Conservation (phyloP, 2,888 invertebrate genomes). For the Aricia artaxerxes region DNA sequence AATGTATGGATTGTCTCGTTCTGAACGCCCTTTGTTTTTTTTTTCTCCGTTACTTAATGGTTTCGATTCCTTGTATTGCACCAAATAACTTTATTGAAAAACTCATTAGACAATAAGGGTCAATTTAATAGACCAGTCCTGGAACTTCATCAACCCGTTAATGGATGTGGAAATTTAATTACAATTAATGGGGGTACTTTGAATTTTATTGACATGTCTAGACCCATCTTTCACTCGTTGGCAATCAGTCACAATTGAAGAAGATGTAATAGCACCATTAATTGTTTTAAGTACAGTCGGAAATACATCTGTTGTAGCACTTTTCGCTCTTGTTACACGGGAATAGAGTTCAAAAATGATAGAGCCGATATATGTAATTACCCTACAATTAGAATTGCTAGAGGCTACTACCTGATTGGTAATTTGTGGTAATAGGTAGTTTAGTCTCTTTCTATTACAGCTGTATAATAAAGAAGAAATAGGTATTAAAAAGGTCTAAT, state of each 20-base stretch:
- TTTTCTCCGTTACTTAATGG: slow-evolving; percentile 14
- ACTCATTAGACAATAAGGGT: slow-evolving; percentile 7
- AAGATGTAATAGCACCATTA: background rate
- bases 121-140: background rate
- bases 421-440: background rate
- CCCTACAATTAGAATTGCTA: background rate
- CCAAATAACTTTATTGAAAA: slow-evolving; percentile 27
- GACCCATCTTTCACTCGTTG: slow-evolving; percentile 33
- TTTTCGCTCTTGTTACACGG: background rate
- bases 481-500: background rate
- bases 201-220: slow-evolving; percentile 4
- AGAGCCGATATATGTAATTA: background rate
- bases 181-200: background rate
- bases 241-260: background rate
- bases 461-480: background rate
- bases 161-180: background rate
- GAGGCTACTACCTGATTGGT: background rate
- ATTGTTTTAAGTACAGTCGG: slow-evolving; percentile 1
- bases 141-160: background rate
- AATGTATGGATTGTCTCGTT: slow-evolving; percentile 48
- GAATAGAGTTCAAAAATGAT: background rate
- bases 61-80: background rate
- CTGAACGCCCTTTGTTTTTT: slow-evolving; percentile 23
- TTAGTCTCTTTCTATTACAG: background rate
- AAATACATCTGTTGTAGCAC: background rate